Evolutionary conservation across 2,888 invertebrate genomes (phyloP), one percentile per base, ranked within the genome.

Genomic region (Pachydiplax longipennis): DNA sequence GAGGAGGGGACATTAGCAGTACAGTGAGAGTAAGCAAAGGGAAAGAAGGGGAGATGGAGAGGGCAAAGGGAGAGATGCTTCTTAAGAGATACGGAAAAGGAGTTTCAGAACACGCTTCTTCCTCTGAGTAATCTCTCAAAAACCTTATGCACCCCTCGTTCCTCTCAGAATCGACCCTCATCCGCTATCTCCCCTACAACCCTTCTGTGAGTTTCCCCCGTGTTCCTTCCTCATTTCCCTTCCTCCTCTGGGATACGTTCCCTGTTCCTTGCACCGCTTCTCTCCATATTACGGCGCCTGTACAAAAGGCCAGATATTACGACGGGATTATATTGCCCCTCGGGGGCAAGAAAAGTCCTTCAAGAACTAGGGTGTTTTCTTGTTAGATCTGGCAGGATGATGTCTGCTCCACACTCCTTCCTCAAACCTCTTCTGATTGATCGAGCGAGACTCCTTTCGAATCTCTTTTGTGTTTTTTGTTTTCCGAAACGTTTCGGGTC

Each of bases 271-370:
- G 40, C 22, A 44, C 44, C 81, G 40, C n/a, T n/a, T 18, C 44
- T 48, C 44, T 25, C 22, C 81, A 81, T 37, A 81, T 81, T 81
- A 40, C 48, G 25, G 44, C 48, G 82, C 44, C 82, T 44, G 44
- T 40, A 82, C 82, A 82, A 82, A 44, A 48, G 40, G 48, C 31
- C 18, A n/a, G 82, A 82, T 82, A 82, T 82, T 82, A 82, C 82
- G 48, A 48, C 48, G 25, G 82, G 44, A 44, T 40, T 82, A 82
- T 82, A 82, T 82, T 82, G 82, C 82, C 25, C 82, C 82, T 82
- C 13, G 6, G 82, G 48, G 82, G 82, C 48, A 82, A 48, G 44
- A 48, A 44, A 44, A 44, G 82, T 82, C 25, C 82, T 48, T 44
- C 44, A 82, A 82, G 44, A 82, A 44, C 13, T n/a, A 40, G 48